Conservation (phyloP, 2,888 invertebrate genomes). For the Tachina fera region DNA sequence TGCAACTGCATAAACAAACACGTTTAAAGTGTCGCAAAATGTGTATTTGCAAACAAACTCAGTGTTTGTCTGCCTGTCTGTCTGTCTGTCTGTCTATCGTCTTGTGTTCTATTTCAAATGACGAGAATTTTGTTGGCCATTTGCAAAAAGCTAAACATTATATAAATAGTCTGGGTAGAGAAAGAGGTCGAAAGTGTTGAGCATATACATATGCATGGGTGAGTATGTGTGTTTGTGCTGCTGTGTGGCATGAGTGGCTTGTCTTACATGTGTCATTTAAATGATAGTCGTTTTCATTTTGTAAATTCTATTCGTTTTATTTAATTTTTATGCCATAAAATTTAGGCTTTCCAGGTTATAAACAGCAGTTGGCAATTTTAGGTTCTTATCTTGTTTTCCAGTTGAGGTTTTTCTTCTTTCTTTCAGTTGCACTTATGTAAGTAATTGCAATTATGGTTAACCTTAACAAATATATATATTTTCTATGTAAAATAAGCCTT, state of each 20-base stretch:
- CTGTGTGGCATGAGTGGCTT: constrained; percentile 34
- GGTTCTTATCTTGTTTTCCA: constrained; percentile 16
- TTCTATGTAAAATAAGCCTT: constrained; percentile 44
- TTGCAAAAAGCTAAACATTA: constrained; percentile 4
- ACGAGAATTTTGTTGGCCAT: constrained; percentile 51
- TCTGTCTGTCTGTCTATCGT: neutral
- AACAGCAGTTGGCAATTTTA: constrained; percentile 26
- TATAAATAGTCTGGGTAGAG: neutral
- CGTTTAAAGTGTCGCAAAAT: constrained; percentile 14
- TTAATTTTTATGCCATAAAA: constrained; percentile 56
- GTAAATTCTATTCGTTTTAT: constrained; percentile 50
- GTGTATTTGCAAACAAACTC: neutral
- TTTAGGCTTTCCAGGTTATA: constrained; percentile 40
- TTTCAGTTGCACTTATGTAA: constrained; percentile 56
- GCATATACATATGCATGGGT: neutral
- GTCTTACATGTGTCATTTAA: constrained; percentile 70
- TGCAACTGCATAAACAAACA: neutral
- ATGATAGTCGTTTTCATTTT: constrained; percentile 44
- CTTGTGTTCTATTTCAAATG: constrained; percentile 38
- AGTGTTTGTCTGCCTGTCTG: too few species aligned
- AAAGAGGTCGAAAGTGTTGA: neutral
- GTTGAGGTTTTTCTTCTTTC: constrained; percentile 40
- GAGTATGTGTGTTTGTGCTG: neutral
- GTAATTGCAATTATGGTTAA: constrained; percentile 68
- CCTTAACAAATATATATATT: constrained; percentile 53